These are phyloP conservation scores for Saguinus midas DNA, from an alignment of 2,113 vertebrate species.

Conservation along the genomic window DNA sequence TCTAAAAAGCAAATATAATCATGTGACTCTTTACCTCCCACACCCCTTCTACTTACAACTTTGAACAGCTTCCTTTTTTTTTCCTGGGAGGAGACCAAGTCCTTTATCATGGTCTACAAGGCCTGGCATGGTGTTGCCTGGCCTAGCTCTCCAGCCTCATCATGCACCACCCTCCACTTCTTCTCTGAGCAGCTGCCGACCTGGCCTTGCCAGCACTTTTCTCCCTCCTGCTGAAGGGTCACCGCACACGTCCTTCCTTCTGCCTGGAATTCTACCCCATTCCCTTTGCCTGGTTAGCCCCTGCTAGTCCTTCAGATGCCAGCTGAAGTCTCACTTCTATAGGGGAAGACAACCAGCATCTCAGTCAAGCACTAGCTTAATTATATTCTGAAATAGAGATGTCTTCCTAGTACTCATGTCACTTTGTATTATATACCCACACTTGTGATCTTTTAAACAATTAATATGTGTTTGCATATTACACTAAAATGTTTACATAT, in stretches of 20 bases:
- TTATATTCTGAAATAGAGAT: neutral
- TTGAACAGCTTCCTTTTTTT: neutral
- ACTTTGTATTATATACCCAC: neutral
- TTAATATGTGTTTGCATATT: neutral
- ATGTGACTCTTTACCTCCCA: neutral
- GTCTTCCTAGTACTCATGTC: neutral
- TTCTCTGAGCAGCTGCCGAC: neutral
- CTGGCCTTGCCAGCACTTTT: neutral
- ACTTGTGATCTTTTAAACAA: neutral
- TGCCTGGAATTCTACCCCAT: neutral
- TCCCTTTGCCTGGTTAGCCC: neutral
- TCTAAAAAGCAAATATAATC: neutral
- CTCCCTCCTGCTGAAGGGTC: neutral
- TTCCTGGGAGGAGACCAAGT: neutral
- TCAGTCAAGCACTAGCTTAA: neutral
- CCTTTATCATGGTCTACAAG: neutral
- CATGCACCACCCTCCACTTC: neutral
- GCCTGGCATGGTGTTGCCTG: too few species aligned
- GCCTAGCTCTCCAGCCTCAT: neutral
- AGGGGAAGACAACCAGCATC: neutral
- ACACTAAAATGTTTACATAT: neutral
- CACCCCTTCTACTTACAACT: neutral
- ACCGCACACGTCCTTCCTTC: neutral
- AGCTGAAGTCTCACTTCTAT: neutral
- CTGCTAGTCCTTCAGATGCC: neutral